Evolutionary conservation across 1,140 invertebrate species (phyloP).

Genomic region (Achroia grisella): DNA sequence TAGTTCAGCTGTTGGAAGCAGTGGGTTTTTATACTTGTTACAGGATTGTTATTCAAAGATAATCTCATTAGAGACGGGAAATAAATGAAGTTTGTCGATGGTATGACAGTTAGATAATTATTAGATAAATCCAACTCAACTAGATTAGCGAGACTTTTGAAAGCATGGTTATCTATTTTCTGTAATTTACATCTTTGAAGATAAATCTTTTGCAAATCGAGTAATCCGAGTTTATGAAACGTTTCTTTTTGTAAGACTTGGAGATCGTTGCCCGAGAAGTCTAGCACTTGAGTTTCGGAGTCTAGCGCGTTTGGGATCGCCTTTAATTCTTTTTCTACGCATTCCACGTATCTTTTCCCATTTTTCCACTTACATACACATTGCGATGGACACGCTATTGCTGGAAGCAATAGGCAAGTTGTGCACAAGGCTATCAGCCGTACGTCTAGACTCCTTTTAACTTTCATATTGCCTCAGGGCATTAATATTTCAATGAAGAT

Average conservation of each 20-base stretch:
- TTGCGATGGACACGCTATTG: conserved; percentile 79
- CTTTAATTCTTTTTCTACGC: conserved; percentile 82
- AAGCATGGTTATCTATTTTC: conserved; percentile 84
- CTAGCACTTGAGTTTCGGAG: conserved; percentile 91
- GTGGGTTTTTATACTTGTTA: conserved; percentile 79
- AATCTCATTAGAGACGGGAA: conserved; percentile 87
- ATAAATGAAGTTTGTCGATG: conserved; percentile 84
- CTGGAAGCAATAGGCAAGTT: conserved; percentile 50
- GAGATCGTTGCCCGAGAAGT: conserved; percentile 88
- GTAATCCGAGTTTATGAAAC: conserved; percentile 84
- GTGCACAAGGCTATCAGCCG: conserved; percentile 62
- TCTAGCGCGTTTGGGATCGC: conserved; percentile 87
- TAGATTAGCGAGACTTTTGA: conserved; percentile 88
- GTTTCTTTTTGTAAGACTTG: conserved; percentile 83
- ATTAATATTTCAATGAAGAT: conserved; percentile 30
- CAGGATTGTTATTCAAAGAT: conserved; percentile 86
- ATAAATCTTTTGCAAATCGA: conserved; percentile 92
- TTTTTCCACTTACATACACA: conserved; percentile 94
- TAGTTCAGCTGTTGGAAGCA: conserved; percentile 85
- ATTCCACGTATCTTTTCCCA: conserved; percentile 92
- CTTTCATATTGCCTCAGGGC: conserved; percentile 63
- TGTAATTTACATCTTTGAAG: conserved; percentile 84
- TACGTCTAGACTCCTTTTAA: conserved; percentile 48
- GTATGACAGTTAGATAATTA: conserved; percentile 85
- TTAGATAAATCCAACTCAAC: conserved; percentile 91